Evolutionary conservation across 1,140 invertebrate genomes (phyloP), one percentile per base, ranked within the genome.

Genomic region (Adelges cooleyi): DNA sequence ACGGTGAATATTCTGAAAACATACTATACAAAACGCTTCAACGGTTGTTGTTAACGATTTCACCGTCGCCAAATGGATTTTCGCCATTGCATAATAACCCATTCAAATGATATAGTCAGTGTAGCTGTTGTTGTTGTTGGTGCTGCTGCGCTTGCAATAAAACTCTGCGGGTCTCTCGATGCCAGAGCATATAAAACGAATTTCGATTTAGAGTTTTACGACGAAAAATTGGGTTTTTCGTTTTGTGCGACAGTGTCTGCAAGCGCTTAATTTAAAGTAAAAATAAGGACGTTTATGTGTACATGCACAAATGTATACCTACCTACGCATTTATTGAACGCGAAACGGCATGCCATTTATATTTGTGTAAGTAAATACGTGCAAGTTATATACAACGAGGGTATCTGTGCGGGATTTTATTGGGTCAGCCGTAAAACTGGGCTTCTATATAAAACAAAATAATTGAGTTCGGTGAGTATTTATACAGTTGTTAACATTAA

Each of bases 151-250:
- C 3, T 11, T 0, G 51, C 29, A 11, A 40, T 40, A 54, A 54
- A 54, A 40, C 2, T 23, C 11, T 15, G 18, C 17, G 11, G 38
- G 17, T 0, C 23, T 18, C 50, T 11, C 8, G 8, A 4, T 17
- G n/a, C 2, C 3, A 23, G 15, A 42, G 4, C 13, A 10, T n/a
- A 54, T 54, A 54, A 40, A 54, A 54, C 36, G 18, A 15, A 42
- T 54, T 54, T 42, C 36, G 52, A 25, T 54, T 54, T 54, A 13
- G 20, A 40, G 11, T 54, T 54, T 54, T 54, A 54, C 52, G 52
- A 54, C 52, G 22, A 40, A 54, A 54, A 54, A 23, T 54, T 54
- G 5, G 52, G 20, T 42, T 40, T 54, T 17, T 40, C 52, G n/a
- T n/a, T 9, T 0, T 9, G 33, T 9, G 20, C 18, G 11, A 8